Conservation (phyloP, 2,888 invertebrate genomes). For the Ernsta delagoae region DNA sequence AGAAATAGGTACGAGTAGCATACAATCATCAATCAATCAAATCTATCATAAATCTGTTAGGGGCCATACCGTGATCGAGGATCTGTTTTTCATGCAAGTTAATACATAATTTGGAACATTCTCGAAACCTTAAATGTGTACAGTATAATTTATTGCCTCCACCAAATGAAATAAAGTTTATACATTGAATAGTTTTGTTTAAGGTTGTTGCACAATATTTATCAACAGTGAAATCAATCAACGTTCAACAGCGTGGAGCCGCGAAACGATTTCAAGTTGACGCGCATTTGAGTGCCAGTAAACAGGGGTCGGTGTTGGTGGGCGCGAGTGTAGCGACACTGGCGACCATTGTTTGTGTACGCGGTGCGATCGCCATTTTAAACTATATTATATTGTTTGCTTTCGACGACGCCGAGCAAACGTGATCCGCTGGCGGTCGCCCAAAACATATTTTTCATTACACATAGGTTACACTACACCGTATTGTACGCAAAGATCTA, state of each 20-base stretch:
- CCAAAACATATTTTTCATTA: slow-evolving; percentile 22
- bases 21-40: not conserved
- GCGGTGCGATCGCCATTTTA: not conserved
- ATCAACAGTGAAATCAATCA: slow-evolving; percentile 1
- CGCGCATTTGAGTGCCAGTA: slow-evolving; percentile 15
- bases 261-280: slow-evolving; percentile 23
- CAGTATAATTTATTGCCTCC: not conserved
- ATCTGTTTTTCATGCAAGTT: slow-evolving; percentile 28
- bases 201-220: slow-evolving; percentile 24
- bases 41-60: slow-evolving; percentile 9
- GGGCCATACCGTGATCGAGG: slow-evolving; percentile 21
- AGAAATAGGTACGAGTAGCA: slow-evolving; percentile 5
- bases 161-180: slow-evolving; percentile 1
- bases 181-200: not conserved
- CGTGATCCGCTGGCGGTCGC: slow-evolving; percentile 17
- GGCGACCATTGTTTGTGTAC: slow-evolving; percentile 14
- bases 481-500: slow-evolving; percentile 7
- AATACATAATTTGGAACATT: slow-evolving; percentile 19
- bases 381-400: slow-evolving; percentile 11
- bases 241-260: not conserved
- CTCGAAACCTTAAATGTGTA: not conserved
- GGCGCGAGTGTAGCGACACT: not conserved
- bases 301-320: slow-evolving; percentile 12
- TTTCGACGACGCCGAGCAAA: slow-evolving; percentile 13
- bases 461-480: slow-evolving; percentile 12